Conservation (phyloP, 2,797 vertebrate genomes). For the Darevskia mixta region DNA sequence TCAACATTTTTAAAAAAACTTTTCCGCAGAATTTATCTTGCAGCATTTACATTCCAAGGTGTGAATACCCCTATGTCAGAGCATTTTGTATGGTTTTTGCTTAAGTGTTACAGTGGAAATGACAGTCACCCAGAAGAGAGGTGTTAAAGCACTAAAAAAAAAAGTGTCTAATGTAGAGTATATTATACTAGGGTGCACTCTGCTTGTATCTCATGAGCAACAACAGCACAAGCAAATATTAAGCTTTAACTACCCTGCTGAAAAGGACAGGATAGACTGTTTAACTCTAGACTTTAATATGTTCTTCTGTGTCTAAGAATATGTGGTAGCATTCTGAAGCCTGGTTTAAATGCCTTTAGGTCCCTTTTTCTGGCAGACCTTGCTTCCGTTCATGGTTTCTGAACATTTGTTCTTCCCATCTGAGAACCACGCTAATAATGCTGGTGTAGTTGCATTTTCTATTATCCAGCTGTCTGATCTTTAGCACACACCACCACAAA, state of each 20-base stretch:
- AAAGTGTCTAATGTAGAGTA: accelerated
- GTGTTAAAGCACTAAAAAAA: neutral
- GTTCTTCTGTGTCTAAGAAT: constrained; percentile 13
- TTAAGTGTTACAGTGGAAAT: neutral
- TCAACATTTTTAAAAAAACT: neutral
- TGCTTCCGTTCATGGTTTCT: constrained; percentile 26
- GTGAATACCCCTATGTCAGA: neutral
- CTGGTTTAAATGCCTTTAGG: neutral
- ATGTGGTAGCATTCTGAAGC: neutral
- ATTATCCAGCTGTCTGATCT: constrained; percentile 62
- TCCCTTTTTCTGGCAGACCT: constrained; percentile 34
- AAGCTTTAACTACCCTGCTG: neutral
- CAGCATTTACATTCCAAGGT: neutral
- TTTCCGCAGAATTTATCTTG: neutral
- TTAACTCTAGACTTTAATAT: neutral
- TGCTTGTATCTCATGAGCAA: neutral
- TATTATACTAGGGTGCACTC: accelerated
- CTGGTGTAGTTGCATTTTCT: constrained; percentile 21
- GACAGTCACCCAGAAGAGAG: neutral
- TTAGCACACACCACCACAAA: neutral
- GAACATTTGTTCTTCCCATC: constrained; percentile 50
- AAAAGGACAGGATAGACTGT: neutral
- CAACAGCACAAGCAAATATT: neutral
- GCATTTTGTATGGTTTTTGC: neutral
- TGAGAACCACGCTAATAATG: constrained; percentile 22